Base-by-base conservation (phyloP, 1,140 invertebrate species). In the Psilanteris sp. region DNA sequence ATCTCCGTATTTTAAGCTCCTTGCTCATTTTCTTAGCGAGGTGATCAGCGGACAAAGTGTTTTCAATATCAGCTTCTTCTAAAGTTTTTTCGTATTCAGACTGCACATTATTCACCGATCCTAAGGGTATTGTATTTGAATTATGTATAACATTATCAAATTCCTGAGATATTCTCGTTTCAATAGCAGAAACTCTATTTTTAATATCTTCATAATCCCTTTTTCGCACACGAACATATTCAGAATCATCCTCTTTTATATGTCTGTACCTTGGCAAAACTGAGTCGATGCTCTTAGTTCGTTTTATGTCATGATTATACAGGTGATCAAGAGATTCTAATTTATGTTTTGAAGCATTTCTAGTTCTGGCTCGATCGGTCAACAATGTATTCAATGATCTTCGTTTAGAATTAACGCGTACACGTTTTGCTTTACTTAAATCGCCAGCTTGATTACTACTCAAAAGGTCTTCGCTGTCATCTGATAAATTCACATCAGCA, bases 191-290 rank as follows among this genome's bases (percentile, higher is more conserved):
- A 8, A 94, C 91, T 82, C 93, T 87, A 78, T 90, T 93, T 83
- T 93, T 93, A 27, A 94, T 93, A 72, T 92, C 92, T 83, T 94
- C 92, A 70, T 93, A 94, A 82, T 94, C 93, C 41, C 89, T 91
- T 84, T 93, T 93, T 8, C 91, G 90, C 74, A 93, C 91, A 66
- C 89, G 89, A 2, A 93, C 91, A 77, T 92, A 94, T 66, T 93
- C 92, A 0, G 8, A 3, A 11, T 85, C 81, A 26, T 59, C 62
- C 4, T 76, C 37, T 8, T 72, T 39, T 13, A 54, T 50, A 7
- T 64, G 16, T 4, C 20, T 37, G 16, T 36, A 39, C 1, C 8
- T 27, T 8, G 62, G 54, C n/a, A 61, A 11, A 26, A 11, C 43
- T 0, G 71, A 75, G 13, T 75, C 62, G 2, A 61, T 75, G 36